These are phyloP conservation scores for Lasaia peninsularis DNA, from an alignment of 1,140 invertebrate species.

Conservation along the genomic window DNA sequence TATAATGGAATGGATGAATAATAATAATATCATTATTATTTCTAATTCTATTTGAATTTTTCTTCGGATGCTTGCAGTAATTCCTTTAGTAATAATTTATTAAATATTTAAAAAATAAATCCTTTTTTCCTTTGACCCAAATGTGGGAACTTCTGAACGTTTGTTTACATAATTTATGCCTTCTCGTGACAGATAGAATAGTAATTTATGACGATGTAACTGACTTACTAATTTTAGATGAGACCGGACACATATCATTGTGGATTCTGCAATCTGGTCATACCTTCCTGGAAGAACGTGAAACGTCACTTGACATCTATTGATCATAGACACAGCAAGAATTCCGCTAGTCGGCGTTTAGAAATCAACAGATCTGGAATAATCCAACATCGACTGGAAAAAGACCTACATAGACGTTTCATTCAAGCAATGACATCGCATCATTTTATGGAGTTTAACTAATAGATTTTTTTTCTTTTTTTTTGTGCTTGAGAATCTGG, in stretches of 20 bases:
- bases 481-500: too few species aligned
- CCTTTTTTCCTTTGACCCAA: too few species aligned
- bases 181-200: too few species aligned
- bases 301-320: not conserved
- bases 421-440: not conserved
- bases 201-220: too few species aligned
- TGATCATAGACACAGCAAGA: not conserved
- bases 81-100: too few species aligned
- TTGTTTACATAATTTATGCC: too few species aligned
- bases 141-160: too few species aligned
- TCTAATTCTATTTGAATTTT: too few species aligned
- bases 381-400: not conserved
- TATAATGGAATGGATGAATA: too few species aligned
- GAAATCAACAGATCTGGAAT: not conserved
- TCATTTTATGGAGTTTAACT: not conserved
- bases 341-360: not conserved
- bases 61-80: too few species aligned
- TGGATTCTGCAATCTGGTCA: not conserved
- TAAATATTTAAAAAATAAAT: too few species aligned
- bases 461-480: not conserved
- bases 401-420: not conserved
- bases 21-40: too few species aligned
- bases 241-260: not conserved
- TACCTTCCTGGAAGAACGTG: not conserved
- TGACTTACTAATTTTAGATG: not conserved